phyloP scores from a whole-genome alignment of 2,888 invertebrate genomes.

The Embidobia sp. region DNA sequence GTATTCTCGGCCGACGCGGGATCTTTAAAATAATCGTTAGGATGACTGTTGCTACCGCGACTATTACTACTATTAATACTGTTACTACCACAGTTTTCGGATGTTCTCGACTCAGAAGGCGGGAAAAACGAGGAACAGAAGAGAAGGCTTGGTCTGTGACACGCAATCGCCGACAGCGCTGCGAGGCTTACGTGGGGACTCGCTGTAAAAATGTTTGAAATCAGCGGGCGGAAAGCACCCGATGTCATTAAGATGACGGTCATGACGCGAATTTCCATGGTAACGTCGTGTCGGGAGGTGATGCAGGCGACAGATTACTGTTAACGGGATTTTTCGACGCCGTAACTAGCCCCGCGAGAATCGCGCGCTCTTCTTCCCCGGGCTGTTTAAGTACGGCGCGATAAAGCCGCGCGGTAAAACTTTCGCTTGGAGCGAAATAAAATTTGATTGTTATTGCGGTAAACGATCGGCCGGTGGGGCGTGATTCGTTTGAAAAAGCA shows the following conservation, averaged over 20 bases:
- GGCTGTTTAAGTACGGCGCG: slow-evolving; percentile 18
- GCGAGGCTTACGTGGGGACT: slow-evolving; percentile 12
- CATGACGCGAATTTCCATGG: slow-evolving; percentile 40
- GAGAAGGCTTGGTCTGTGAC: slow-evolving; percentile 9
- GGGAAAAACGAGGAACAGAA: slow-evolving; percentile 12
- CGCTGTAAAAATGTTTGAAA: slow-evolving; percentile 33
- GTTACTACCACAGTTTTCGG: background rate
- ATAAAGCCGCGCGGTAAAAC: slow-evolving; percentile 18
- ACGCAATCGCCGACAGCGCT: slow-evolving; percentile 23
- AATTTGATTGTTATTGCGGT: slow-evolving; percentile 23
- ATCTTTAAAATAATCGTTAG: slow-evolving; percentile 79
- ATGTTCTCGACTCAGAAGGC: background rate
- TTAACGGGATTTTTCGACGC: slow-evolving; percentile 26
- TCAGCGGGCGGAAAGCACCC: slow-evolving; percentile 18
- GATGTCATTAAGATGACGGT: slow-evolving; percentile 44
- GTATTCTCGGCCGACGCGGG: slow-evolving; percentile 74
- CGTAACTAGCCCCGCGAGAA: background rate
- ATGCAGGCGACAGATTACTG: slow-evolving; percentile 29
- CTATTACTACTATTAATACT: no score
- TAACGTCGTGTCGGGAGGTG: slow-evolving; percentile 23
- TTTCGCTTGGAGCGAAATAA: background rate
- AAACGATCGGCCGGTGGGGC: background rate
- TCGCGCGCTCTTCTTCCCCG: slow-evolving; percentile 7
- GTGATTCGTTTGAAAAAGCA: background rate
- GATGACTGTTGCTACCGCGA: no score